Conservation (phyloP, 2,797 vertebrate genomes). For the Microcaecilia unicolor region DNA sequence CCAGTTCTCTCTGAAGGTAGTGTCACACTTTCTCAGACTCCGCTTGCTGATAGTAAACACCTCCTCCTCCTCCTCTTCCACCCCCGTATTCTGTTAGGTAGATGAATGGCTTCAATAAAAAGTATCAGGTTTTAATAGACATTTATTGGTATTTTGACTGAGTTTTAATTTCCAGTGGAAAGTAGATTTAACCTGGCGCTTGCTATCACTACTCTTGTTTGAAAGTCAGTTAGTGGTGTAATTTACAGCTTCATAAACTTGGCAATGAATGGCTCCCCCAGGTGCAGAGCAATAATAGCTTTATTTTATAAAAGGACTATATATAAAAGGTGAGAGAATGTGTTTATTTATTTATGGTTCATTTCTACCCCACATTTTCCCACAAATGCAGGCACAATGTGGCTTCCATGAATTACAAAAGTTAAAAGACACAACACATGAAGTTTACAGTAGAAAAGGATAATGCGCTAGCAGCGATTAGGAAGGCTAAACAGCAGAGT, state of each 20-base stretch:
- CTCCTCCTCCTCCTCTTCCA: too few relatives aligned
- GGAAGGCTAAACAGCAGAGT: too few relatives aligned
- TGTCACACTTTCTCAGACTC: background rate
- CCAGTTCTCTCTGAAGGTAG: slow-evolving; percentile 95
- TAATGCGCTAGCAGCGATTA: too few relatives aligned
- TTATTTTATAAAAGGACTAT: background rate
- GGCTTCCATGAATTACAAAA: too few relatives aligned
- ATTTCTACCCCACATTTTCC: too few relatives aligned
- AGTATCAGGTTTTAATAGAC: rapidly evolving
- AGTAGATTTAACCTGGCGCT: background rate
- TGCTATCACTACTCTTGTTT: background rate
- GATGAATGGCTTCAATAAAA: rapidly evolving
- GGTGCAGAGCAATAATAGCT: background rate
- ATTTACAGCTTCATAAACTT: background rate
- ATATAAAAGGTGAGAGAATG: too few relatives aligned
- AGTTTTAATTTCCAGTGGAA: background rate
- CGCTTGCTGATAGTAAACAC: background rate
- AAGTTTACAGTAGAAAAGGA: too few relatives aligned
- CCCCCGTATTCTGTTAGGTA: rapidly evolving
- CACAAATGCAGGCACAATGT: too few relatives aligned
- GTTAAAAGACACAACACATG: too few relatives aligned
- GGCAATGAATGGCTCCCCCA: background rate
- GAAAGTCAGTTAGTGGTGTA: background rate
- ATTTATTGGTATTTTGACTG: too few relatives aligned
- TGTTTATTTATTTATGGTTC: too few relatives aligned